These are phyloP conservation scores for Sebastes aleutianus DNA, from an alignment of 2,797 vertebrate genomes.

Conservation along the genomic window DNA sequence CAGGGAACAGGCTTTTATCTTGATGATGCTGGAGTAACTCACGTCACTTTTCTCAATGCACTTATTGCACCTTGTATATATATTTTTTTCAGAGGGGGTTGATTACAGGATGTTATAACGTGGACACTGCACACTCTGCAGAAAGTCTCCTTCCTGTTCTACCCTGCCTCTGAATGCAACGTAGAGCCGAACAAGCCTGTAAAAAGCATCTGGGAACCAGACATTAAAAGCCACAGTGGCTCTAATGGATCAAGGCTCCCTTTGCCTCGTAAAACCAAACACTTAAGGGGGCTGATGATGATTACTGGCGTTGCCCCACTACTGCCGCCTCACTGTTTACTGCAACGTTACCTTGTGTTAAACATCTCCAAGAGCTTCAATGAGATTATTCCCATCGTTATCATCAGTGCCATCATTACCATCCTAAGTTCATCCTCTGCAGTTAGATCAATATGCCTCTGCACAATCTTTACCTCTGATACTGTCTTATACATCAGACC, in stretches of 20 bases:
- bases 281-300: constrained; percentile 61
- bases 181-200: constrained; percentile 52
- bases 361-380: not conserved
- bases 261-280: constrained; percentile 61
- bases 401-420: not conserved
- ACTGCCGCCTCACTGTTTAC: constrained; percentile 34
- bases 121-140: constrained; percentile 76
- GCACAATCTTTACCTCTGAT: not conserved
- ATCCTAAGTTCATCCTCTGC: not conserved
- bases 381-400: not conserved
- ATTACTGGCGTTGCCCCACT: constrained; percentile 35
- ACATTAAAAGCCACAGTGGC: constrained; percentile 59
- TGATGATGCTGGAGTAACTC: not conserved
- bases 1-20: constrained; percentile 34
- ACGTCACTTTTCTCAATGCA: constrained; percentile 33
- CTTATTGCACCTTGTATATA: constrained; percentile 33
- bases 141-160: constrained; percentile 80
- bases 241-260: constrained; percentile 66
- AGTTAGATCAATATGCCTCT: not conserved
- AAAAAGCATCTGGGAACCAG: constrained; percentile 80
- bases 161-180: constrained; percentile 48
- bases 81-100: constrained; percentile 29
- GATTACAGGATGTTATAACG: constrained; percentile 80
- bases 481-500: too few species aligned
- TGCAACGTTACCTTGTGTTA: not conserved